Percentiles rank a stretch among this genome's conserved stretches.
Conservation (phyloP, 2,113 vertebrate genomes). For the Chiloscyllium plagiosum region DNA sequence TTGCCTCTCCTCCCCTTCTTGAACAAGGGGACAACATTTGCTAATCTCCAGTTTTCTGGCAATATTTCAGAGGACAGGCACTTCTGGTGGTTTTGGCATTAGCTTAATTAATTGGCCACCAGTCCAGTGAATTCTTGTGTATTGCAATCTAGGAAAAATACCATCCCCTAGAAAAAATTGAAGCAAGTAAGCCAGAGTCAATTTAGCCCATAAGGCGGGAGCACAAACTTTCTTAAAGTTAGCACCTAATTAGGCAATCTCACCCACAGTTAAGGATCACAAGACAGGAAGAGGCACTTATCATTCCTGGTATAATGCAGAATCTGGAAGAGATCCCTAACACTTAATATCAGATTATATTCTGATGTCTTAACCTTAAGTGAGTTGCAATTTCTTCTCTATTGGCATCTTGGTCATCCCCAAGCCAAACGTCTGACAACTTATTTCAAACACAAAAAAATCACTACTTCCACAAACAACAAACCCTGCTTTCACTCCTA, state of each 20-base stretch:
- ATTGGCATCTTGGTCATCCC: neutral
- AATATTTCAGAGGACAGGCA: neutral
- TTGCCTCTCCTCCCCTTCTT: too few relatives aligned
- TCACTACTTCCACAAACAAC: neutral
- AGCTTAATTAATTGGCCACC: neutral
- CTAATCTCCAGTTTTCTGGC: too few relatives aligned
- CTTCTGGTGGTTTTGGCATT: neutral
- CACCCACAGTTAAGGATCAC: neutral
- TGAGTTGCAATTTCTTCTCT: neutral
- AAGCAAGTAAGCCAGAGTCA: neutral
- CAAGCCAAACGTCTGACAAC: neutral
- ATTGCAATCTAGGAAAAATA: slow-evolving; percentile 1
- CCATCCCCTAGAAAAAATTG: neutral
- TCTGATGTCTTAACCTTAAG: neutral
- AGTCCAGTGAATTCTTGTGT: neutral
- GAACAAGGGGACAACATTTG: too few relatives aligned
- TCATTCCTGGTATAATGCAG: neutral
- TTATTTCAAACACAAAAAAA: neutral
- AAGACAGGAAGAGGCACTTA: neutral
- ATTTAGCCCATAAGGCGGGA: neutral
- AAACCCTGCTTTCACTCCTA: neutral
- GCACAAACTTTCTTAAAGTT: neutral
- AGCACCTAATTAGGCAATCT: neutral
- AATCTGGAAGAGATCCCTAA: neutral
- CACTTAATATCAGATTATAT: neutral